A percentile compares a stretch with the other conserved stretches of the same genome.
Conservation (phyloP, 1,140 invertebrate genomes). For the Nasonia longicornis region DNA sequence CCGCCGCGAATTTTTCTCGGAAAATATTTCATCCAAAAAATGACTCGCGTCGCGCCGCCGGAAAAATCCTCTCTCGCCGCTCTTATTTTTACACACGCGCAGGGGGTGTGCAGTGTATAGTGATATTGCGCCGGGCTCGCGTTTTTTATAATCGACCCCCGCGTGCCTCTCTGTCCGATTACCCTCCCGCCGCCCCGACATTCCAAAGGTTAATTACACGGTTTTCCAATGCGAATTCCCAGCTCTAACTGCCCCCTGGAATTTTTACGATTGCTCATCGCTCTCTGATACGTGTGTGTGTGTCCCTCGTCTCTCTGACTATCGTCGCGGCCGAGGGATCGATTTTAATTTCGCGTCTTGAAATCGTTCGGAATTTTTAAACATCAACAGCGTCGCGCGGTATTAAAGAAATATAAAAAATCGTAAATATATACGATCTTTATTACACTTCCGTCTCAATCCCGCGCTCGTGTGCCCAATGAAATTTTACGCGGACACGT, state of each 20-base stretch:
- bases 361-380: conserved; percentile 6
- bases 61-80: conserved; percentile 1
- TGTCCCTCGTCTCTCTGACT: not conserved
- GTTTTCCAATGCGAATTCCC: conserved; percentile 39
- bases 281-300: not conserved
- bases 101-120: not conserved
- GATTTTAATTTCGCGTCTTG: conserved; percentile 21
- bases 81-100: conserved; percentile 38
- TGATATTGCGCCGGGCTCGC: conserved; percentile 11
- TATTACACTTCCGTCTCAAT: conserved; percentile 31
- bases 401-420: conserved; percentile 7
- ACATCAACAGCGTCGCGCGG: not conserved
- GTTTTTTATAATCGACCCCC: conserved; percentile 41
- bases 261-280: conserved; percentile 42
- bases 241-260: conserved; percentile 23
- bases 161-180: conserved; percentile 36
- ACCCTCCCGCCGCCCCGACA: not conserved
- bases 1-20: not conserved
- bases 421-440: conserved; percentile 17
- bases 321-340: not conserved
- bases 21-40: conserved; percentile 40
- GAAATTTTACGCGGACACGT: conserved; percentile 13
- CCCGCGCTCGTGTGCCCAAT: not conserved
- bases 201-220: conserved; percentile 44
- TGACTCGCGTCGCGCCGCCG: not conserved